phyloP scores from a whole-genome alignment of 2,888 invertebrate species.

The Rosalia funebris region DNA sequence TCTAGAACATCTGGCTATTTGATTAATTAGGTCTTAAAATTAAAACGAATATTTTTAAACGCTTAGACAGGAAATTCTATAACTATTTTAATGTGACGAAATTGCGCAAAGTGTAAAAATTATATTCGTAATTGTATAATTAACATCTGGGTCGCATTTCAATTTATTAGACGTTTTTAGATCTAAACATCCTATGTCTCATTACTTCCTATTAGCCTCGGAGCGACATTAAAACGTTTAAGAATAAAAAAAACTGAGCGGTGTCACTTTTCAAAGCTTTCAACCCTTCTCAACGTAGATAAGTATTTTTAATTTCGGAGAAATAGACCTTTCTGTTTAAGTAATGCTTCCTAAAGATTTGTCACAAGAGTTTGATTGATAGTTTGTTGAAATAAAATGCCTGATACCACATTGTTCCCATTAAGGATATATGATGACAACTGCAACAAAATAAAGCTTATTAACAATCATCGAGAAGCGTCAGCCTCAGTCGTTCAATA shows the following conservation, averaged over 20 bases:
- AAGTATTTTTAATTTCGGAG: not conserved
- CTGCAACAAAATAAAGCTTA: too few relatives aligned
- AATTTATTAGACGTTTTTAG: conserved; percentile 21
- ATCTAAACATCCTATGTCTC: conserved; percentile 22
- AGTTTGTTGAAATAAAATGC: too few relatives aligned
- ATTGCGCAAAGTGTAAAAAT: not conserved
- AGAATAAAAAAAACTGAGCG: conserved; percentile 6
- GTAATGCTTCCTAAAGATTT: not conserved
- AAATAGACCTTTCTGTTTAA: not conserved
- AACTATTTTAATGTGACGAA: not conserved
- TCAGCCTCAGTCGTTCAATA: too few relatives aligned
- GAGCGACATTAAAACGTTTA: conserved; percentile 1
- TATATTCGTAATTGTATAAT: conserved; percentile 14
- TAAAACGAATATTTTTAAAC: not conserved
- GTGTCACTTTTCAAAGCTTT: not conserved
- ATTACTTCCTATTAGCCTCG: conserved; percentile 17
- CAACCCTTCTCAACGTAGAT: not conserved
- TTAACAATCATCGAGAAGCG: too few relatives aligned
- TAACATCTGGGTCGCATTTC: conserved; percentile 25
- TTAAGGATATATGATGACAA: too few relatives aligned
- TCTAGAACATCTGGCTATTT: too few relatives aligned
- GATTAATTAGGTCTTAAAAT: too few relatives aligned
- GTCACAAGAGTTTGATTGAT: too few relatives aligned
- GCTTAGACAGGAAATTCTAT: conserved; percentile 6
- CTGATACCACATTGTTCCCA: too few relatives aligned